Evolutionary conservation across 2,113 vertebrate species (phyloP).

Genomic region (Equus przewalskii): DNA sequence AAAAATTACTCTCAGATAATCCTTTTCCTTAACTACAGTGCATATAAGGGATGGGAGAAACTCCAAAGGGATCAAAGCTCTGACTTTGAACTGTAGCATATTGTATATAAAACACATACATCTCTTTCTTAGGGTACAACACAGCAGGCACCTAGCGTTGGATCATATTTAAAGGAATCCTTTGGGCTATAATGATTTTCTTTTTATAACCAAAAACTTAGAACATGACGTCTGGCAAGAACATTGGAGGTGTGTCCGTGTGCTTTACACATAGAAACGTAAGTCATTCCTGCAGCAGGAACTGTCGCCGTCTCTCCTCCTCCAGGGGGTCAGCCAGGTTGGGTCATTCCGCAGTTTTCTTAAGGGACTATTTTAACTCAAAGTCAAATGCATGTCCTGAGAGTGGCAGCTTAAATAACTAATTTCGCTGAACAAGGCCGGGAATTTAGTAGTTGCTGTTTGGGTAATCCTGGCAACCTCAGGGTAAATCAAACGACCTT

Average conservation of each 20-base stretch:
- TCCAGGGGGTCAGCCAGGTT: not conserved
- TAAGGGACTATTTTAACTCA: not conserved
- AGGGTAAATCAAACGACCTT: constrained; percentile 62
- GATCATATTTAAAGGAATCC: not conserved
- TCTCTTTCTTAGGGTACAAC: not conserved
- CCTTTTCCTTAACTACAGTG: not conserved
- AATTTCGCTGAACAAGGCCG: not conserved
- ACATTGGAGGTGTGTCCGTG: not conserved
- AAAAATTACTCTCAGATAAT: constrained; percentile 1
- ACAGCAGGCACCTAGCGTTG: not conserved
- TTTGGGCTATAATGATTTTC: not conserved
- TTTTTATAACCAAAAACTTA: not conserved
- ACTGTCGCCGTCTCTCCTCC: not conserved
- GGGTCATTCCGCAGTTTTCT: not conserved
- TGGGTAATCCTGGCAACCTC: not conserved
- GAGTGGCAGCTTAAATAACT: not conserved
- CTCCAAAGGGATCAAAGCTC: not conserved
- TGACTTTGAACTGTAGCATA: not conserved
- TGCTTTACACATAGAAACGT: not conserved
- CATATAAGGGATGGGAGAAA: not conserved
- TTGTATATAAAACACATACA: not conserved
- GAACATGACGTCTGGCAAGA: not conserved
- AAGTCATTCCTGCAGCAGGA: not conserved
- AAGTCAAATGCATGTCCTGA: not conserved
- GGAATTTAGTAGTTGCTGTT: not conserved